These are phyloP conservation scores for Rhinogobio ventralis DNA, from an alignment of 2,797 vertebrate genomes.

Conservation along the genomic window DNA sequence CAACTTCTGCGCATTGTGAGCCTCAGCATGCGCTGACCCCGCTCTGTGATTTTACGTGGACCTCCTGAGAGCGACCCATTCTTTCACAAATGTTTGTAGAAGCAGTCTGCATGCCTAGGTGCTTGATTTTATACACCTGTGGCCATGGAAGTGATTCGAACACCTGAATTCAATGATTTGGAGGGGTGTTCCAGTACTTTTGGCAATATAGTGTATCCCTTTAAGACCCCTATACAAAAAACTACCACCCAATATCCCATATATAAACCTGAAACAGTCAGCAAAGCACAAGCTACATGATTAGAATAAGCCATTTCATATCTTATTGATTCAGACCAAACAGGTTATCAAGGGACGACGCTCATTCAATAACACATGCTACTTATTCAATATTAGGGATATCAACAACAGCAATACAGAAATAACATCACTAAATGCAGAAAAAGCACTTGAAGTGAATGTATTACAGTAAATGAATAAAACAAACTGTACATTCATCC, in stretches of 20 bases:
- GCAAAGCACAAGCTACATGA: background rate
- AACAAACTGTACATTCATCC: background rate
- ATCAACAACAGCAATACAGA: background rate
- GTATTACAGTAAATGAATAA: conserved; percentile 36
- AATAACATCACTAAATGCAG: background rate
- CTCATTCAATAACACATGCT: background rate
- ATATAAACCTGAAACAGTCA: background rate
- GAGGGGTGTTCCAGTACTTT: too few relatives aligned
- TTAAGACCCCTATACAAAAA: background rate
- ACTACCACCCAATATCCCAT: background rate
- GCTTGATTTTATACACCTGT: too few relatives aligned
- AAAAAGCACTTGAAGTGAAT: conserved; percentile 6
- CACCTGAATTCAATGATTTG: too few relatives aligned
- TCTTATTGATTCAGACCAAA: conserved; percentile 8
- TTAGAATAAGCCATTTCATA: background rate
- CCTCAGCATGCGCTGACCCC: too few relatives aligned
- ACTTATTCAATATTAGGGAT: background rate
- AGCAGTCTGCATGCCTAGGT: too few relatives aligned
- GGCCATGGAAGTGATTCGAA: too few relatives aligned
- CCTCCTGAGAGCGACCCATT: too few relatives aligned
- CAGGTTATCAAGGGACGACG: background rate
- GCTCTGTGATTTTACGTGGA: too few relatives aligned
- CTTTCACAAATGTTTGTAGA: too few relatives aligned
- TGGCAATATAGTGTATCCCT: background rate
- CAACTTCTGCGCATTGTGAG: too few relatives aligned